These are phyloP conservation scores for Eupithecia exiguata DNA, from an alignment of 2,888 invertebrate species.

Conservation along the genomic window DNA sequence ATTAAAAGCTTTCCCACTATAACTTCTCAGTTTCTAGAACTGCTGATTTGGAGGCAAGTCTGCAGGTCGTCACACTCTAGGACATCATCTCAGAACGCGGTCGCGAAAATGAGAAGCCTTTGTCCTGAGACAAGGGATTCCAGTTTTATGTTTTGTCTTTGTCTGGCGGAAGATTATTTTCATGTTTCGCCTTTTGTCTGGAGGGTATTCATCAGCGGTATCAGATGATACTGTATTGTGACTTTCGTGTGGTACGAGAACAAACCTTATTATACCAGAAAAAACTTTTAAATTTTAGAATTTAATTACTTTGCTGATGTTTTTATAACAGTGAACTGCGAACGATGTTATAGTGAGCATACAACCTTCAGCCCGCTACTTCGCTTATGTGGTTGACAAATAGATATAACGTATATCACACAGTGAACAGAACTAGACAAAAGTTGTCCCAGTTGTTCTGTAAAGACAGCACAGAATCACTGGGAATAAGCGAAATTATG, in stretches of 20 bases:
- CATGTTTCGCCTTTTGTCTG: constrained; percentile 12
- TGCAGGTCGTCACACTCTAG: neutral
- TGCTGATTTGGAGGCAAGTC: neutral
- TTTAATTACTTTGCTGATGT: too few species aligned
- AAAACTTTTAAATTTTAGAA: neutral
- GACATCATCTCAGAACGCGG: constrained; percentile 4
- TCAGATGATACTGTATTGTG: neutral
- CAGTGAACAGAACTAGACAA: too few species aligned
- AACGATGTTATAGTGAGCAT: too few species aligned
- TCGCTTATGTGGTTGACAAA: too few species aligned
- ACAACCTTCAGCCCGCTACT: too few species aligned
- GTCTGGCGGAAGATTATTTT: constrained; percentile 9
- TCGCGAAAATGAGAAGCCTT: constrained; percentile 4
- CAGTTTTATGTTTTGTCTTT: constrained; percentile 16
- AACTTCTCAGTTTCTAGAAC: too few species aligned
- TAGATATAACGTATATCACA: too few species aligned
- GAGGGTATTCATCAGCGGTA: constrained; percentile 3
- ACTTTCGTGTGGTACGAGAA: neutral
- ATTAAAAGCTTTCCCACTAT: too few species aligned
- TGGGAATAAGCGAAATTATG: too few species aligned
- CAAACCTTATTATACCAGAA: neutral
- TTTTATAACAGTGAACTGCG: too few species aligned
- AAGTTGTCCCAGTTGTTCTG: too few species aligned
- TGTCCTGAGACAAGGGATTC: constrained; percentile 12
- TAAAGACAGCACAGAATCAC: too few species aligned